Base-by-base conservation (phyloP, 2,113 vertebrate species). In the Chrysochloris asiatica region DNA sequence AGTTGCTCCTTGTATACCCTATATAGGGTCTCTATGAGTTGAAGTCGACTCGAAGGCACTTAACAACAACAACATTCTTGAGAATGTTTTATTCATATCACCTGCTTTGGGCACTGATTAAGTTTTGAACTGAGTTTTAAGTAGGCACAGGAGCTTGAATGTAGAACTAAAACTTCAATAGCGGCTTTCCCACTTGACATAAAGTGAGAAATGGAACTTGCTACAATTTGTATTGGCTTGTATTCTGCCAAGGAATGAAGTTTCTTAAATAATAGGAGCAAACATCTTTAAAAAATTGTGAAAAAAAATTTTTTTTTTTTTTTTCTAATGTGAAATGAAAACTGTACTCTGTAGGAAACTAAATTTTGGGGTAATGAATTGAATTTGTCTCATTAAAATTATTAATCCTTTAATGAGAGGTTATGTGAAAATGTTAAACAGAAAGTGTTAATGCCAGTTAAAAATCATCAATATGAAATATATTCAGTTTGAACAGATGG, bases 371-470 rank as follows among this genome's bases (percentile, higher is more conserved):
- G 48, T 84, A 89, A 95, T 96, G 88, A 97, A 96, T 95, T 90
- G 79, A 82, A 80, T 95, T 33, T 28, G 88, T 59, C 73, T 96
- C 94, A 91, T 93, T 96, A 96, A 38, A 52, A 92, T 97, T 95
- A 95, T 95, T 97, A 97, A 92, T 96, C 59, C 91, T 96, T 45
- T 97, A 97, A 97, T 96, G 88, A 97, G 92, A 17, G 93, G 24
- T 86, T 86, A 81, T 88, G 69, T 95, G 89, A 97, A 95, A 95
- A 94, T 95, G 92, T 94, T 96, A 94, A 87, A 93, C 78, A 81
- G 90, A 92, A 95, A 91, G n/a, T 92, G 71, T n/a, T n/a, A 17
- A 78, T 95, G 93, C 93, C 93, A 96, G 84, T 97, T 97, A 97
- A 96, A 92, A 89, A 96, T 94, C 26, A 26, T 80, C 85, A 94